Percentiles rank a stretch among this genome's conserved stretches.
These are phyloP conservation scores for Channa striata DNA, from an alignment of 2,797 vertebrate species.

Conservation along the genomic window DNA sequence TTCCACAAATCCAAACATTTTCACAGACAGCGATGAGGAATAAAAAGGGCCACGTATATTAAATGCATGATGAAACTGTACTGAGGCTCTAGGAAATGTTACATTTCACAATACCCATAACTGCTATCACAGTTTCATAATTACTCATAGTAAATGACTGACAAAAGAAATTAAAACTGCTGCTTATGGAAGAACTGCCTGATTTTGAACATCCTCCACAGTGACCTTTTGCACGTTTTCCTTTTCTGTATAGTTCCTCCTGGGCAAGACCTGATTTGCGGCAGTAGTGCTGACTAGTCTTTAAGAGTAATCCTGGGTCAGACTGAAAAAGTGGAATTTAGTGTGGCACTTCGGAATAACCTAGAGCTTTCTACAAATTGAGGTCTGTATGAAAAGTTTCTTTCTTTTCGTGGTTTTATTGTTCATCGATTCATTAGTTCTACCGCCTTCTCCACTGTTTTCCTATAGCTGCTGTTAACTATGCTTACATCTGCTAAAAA, in stretches of 20 bases:
- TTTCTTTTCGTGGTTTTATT: neutral
- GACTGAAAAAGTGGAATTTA: constrained; percentile 63
- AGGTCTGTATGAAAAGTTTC: neutral
- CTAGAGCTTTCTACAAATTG: neutral
- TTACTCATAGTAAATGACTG: neutral
- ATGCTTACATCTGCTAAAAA: no score
- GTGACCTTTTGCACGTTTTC: constrained; percentile 66
- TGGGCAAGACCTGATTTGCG: constrained; percentile 71
- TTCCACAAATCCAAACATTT: constrained; percentile 22
- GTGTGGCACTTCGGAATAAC: constrained; percentile 13
- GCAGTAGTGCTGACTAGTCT: constrained; percentile 65
- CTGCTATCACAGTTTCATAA: neutral
- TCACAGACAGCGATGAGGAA: neutral
- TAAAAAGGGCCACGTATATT: neutral
- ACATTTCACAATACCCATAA: neutral
- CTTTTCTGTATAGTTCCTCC: constrained; percentile 57
- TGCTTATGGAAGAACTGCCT: constrained; percentile 28
- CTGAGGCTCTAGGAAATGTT: neutral
- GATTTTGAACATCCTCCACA: constrained; percentile 56
- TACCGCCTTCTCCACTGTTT: no score
- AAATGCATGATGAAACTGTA: neutral
- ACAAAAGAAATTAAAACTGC: constrained; percentile 8
- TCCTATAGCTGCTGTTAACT: no score
- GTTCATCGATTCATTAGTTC: neutral
- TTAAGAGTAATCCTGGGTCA: constrained; percentile 68